Conservation (phyloP, 2,797 vertebrate species). For the Amazona ochrocephala region DNA sequence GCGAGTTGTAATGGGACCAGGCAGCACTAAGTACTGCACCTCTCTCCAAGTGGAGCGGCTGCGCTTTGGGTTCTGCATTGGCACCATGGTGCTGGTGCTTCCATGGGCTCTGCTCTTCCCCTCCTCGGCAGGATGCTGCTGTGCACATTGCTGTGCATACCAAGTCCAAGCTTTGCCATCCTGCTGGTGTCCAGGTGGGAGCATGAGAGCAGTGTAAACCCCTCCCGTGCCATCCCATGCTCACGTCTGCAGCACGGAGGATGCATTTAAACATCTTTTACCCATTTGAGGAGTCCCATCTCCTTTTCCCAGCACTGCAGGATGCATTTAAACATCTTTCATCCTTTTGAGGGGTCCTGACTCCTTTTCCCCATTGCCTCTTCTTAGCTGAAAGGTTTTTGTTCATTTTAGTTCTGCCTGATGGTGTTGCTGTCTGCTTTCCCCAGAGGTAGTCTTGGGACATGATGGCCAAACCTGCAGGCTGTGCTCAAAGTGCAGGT, state of each 20-base stretch:
- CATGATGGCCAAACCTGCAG: neutral
- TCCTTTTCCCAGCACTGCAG: neutral
- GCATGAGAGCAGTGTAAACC: rapidly evolving
- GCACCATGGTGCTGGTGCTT: rapidly evolving
- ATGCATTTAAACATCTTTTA: neutral
- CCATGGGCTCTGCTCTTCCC: neutral
- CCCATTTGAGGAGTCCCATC: neutral
- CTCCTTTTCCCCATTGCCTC: neutral
- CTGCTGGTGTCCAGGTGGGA: neutral
- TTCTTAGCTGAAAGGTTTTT: neutral
- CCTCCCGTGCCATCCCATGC: rapidly evolving
- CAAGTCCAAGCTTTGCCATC: rapidly evolving
- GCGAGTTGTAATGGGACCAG: rapidly evolving
- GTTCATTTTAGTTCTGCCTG: neutral
- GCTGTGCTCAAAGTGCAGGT: neutral
- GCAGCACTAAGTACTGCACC: neutral
- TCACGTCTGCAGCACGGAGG: neutral
- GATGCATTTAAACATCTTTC: neutral
- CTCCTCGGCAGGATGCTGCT: neutral
- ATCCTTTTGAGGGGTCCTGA: neutral
- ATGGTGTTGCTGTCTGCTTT: neutral
- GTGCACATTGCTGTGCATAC: rapidly evolving
- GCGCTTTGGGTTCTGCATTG: rapidly evolving
- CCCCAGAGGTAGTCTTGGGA: neutral
- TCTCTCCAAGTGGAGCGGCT: neutral